Conservation (phyloP, 2,888 invertebrate genomes). For the Phania funesta region DNA sequence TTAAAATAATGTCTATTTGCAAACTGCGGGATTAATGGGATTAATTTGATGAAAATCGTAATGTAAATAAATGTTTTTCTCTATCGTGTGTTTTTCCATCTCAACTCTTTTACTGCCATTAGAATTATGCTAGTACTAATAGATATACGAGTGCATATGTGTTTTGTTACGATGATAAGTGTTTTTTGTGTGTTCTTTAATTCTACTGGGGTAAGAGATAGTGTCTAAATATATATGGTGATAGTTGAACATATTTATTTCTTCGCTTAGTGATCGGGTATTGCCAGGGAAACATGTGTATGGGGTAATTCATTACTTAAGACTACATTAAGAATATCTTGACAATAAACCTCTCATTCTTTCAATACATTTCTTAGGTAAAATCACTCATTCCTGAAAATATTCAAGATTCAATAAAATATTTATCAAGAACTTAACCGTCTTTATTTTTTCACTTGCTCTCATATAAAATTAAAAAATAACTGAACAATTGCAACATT, state of each 20-base stretch:
- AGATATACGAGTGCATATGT: too few relatives aligned
- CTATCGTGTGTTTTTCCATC: neutral
- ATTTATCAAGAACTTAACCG: slow-evolving; percentile 30
- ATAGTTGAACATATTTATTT: too few relatives aligned
- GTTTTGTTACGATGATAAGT: too few relatives aligned
- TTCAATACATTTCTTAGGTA: too few relatives aligned
- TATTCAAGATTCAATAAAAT: neutral
- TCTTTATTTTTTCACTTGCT: neutral
- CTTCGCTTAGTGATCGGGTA: too few relatives aligned
- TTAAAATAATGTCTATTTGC: slow-evolving; percentile 52
- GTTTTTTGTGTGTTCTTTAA: too few relatives aligned
- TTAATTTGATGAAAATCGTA: slow-evolving; percentile 43
- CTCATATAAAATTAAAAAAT: neutral
- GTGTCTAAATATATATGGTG: too few relatives aligned
- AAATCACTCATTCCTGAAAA: neutral
- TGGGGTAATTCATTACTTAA: too few relatives aligned
- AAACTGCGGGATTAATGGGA: slow-evolving; percentile 48
- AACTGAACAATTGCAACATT: slow-evolving; percentile 29
- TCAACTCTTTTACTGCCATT: slow-evolving; percentile 16
- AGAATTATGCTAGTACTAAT: slow-evolving; percentile 43
- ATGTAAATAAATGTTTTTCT: slow-evolving; percentile 36
- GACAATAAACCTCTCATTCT: too few relatives aligned
- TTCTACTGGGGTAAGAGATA: too few relatives aligned
- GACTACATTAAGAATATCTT: too few relatives aligned
- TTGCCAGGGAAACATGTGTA: too few relatives aligned